A percentile compares a stretch with the other conserved stretches of the same genome.
Evolutionary conservation across 2,888 invertebrate species (phyloP).

Genomic region (Trissolcus japonicus): DNA sequence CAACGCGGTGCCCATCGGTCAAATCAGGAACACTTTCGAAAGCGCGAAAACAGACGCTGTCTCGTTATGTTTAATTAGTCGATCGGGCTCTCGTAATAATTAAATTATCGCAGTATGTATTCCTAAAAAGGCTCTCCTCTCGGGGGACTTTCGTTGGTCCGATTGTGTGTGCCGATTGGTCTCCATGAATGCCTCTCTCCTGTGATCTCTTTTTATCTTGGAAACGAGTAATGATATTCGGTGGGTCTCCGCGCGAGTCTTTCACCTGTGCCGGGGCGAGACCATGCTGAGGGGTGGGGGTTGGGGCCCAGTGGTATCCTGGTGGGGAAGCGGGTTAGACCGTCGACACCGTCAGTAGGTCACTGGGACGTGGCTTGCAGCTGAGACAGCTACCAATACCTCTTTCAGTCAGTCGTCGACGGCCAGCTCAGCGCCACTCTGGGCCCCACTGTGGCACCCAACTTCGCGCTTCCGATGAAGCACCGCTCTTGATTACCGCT

Average conservation of each 20-base stretch:
- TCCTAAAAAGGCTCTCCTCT: constrained; percentile 15
- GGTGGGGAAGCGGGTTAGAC: constrained; percentile 61
- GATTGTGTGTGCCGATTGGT: constrained; percentile 24
- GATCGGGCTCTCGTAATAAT: constrained; percentile 26
- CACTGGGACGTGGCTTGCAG: constrained; percentile 75
- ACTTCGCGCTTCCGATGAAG: constrained; percentile 62
- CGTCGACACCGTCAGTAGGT: constrained; percentile 73
- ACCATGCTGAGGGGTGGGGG: constrained; percentile 35
- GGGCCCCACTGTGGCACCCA: constrained; percentile 61
- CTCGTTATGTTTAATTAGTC: constrained; percentile 49
- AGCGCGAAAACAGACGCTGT: constrained; percentile 39
- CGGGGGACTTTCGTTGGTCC: constrained; percentile 34
- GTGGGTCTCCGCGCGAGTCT: constrained; percentile 35
- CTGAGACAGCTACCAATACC: constrained; percentile 71
- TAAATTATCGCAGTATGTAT: constrained; percentile 28
- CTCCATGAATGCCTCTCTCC: constrained; percentile 41
- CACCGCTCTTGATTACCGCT: constrained; percentile 58
- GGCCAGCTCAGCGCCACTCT: constrained; percentile 72
- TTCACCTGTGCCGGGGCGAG: constrained; percentile 54
- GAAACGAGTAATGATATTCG: constrained; percentile 33
- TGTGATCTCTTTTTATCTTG: constrained; percentile 50
- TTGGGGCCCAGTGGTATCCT: constrained; percentile 25
- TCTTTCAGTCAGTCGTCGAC: constrained; percentile 75
- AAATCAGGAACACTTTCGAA: constrained; percentile 54
- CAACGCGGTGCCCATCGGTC: constrained; percentile 20